Percentiles rank a stretch among this genome's conserved stretches.
phyloP scores from a whole-genome alignment of 2,797 vertebrate genomes.

The Scolopax rusticola region DNA sequence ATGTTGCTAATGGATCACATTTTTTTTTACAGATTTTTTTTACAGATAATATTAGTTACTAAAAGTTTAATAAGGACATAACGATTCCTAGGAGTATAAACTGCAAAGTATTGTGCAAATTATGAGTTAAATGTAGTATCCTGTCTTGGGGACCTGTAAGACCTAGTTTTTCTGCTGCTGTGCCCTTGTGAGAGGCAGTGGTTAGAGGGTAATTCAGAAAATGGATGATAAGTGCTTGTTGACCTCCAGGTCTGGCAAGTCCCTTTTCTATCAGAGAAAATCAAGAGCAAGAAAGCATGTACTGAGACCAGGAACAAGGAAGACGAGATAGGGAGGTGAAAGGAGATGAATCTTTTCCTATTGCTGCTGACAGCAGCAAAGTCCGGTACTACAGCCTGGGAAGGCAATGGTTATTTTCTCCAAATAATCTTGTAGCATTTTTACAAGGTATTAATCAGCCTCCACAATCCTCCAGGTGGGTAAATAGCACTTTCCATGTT shows the following conservation, averaged over 20 bases:
- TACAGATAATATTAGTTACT: not conserved
- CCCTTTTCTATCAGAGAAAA: not conserved
- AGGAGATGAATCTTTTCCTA: not conserved
- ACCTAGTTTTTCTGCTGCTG: not conserved
- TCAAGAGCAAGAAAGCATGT: not conserved
- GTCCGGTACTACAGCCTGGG: not conserved
- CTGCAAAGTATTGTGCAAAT: not conserved
- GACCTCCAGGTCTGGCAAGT: not conserved
- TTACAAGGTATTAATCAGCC: not conserved
- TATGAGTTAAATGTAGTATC: not conserved
- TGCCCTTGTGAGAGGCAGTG: not conserved
- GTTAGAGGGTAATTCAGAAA: not conserved
- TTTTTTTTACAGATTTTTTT: not conserved
- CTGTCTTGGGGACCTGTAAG: not conserved
- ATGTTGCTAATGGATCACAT: not conserved
- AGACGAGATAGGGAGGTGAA: not conserved
- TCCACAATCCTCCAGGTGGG: not conserved
- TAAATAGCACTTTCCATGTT: not conserved
- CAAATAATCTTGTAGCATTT: rapidly evolving
- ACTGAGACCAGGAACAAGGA: not conserved
- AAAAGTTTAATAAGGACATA: not conserved
- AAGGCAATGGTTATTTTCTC: not conserved
- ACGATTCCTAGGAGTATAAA: not conserved
- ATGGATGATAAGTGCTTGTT: not conserved
- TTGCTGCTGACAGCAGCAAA: not conserved